Percentiles rank a stretch among this genome's conserved stretches.
These are phyloP conservation scores for Arnoldichthys spilopterus DNA, from an alignment of 2,797 vertebrate species.

Conservation along the genomic window DNA sequence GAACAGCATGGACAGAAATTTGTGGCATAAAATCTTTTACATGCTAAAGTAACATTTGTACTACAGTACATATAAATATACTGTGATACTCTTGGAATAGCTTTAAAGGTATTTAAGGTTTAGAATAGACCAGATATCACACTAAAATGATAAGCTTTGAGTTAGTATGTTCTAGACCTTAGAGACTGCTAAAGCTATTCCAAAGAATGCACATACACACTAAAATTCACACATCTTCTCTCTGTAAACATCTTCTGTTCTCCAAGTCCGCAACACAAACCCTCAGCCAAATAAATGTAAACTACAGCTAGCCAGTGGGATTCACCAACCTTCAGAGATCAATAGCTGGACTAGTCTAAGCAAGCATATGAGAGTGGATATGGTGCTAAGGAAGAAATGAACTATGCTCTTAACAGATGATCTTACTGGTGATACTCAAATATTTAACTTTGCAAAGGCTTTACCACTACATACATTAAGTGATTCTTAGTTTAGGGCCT, in stretches of 20 bases:
- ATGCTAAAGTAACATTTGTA: neutral
- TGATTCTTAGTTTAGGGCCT: neutral
- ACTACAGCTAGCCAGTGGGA: neutral
- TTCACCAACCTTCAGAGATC: slow-evolving; percentile 5
- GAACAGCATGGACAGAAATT: slow-evolving; percentile 46
- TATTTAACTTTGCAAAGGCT: neutral
- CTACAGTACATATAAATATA: neutral
- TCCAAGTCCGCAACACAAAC: too few relatives aligned
- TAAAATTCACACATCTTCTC: neutral
- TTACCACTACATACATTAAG: neutral
- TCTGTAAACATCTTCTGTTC: neutral
- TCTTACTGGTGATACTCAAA: neutral
- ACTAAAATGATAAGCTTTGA: neutral
- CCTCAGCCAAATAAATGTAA: neutral
- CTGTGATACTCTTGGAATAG: neutral
- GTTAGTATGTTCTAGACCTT: too few relatives aligned
- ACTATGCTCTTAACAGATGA: neutral
- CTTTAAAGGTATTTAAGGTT: neutral
- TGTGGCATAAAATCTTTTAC: slow-evolving; percentile 13
- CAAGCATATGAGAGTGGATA: neutral
- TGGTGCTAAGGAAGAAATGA: neutral
- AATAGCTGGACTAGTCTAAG: neutral
- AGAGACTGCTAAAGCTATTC: too few relatives aligned
- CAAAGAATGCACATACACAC: too few relatives aligned
- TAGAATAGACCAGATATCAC: neutral